Conservation (phyloP, 2,113 vertebrate species). For the Heterocephalus glaber region DNA sequence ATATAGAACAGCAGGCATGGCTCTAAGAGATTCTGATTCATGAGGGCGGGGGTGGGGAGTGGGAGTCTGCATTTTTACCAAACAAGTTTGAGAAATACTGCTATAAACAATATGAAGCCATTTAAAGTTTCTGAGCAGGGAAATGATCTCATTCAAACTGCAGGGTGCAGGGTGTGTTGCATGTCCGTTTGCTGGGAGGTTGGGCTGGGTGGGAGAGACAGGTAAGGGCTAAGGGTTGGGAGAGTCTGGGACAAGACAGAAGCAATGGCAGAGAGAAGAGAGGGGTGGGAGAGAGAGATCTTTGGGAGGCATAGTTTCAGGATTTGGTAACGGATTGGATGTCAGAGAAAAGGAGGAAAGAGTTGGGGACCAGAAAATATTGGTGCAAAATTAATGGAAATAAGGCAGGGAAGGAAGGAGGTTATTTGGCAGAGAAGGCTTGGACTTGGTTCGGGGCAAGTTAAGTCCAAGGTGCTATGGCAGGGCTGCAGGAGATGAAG, state of each 20-base stretch:
- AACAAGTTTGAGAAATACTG: slow-evolving; percentile 28
- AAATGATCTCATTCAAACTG: neutral
- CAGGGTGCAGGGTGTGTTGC: too few species aligned
- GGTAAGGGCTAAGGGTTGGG: neutral
- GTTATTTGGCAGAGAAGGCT: neutral
- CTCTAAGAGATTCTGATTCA: slow-evolving; percentile 43
- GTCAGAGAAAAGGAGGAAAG: neutral
- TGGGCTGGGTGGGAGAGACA: neutral
- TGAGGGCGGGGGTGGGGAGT: slow-evolving; percentile 14
- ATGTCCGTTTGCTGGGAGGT: neutral
- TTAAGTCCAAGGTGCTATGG: neutral
- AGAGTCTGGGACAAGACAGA: neutral
- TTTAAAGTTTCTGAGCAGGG: slow-evolving; percentile 10
- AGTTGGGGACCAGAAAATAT: neutral
- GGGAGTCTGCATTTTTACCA: slow-evolving; percentile 58
- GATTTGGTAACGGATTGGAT: neutral
- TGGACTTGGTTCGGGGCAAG: neutral
- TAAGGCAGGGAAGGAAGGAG: neutral
- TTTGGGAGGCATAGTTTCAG: neutral
- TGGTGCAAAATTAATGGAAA: neutral
- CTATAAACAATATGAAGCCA: neutral
- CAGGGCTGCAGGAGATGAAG: neutral
- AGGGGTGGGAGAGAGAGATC: neutral
- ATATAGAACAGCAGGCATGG: neutral
- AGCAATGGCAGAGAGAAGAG: neutral